phyloP scores from a whole-genome alignment of 2,888 invertebrate genomes.

The Apamea monoglypha region DNA sequence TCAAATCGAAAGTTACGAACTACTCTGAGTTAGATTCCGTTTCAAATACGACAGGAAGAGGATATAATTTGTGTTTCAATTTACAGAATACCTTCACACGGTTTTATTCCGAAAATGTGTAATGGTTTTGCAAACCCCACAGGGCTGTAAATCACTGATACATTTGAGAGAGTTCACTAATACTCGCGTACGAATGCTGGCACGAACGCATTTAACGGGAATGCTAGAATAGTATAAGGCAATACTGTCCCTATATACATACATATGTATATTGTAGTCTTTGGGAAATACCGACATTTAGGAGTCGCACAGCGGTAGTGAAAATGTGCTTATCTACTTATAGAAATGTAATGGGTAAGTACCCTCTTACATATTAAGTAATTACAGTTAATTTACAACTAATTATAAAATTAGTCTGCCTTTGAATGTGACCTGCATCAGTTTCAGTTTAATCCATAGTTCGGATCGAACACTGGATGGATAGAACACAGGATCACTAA shows the following conservation, averaged over 20 bases:
- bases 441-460: neutral
- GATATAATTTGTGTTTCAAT: constrained; percentile 29
- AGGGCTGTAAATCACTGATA: constrained; percentile 34
- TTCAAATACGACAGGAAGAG: constrained; percentile 4
- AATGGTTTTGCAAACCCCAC: constrained; percentile 15
- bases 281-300: too few species aligned
- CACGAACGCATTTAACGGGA: constrained; percentile 21
- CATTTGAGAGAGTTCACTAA: constrained; percentile 24
- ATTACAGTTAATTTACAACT: too few species aligned
- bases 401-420: neutral
- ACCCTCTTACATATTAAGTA: neutral
- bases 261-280: too few species aligned
- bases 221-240: too few species aligned
- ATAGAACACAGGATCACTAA: constrained; percentile 37
- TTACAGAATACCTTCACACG: constrained; percentile 10
- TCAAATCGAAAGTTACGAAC: constrained; percentile 9
- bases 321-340: neutral
- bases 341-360: neutral
- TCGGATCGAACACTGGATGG: constrained; percentile 26
- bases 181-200: constrained; percentile 17
- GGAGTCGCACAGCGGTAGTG: neutral
- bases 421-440: neutral
- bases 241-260: too few species aligned
- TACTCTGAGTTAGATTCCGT: neutral
- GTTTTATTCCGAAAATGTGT: constrained; percentile 24